Conservation (phyloP, 2,797 vertebrate species). For the Microctenopoma steveboyesi region DNA sequence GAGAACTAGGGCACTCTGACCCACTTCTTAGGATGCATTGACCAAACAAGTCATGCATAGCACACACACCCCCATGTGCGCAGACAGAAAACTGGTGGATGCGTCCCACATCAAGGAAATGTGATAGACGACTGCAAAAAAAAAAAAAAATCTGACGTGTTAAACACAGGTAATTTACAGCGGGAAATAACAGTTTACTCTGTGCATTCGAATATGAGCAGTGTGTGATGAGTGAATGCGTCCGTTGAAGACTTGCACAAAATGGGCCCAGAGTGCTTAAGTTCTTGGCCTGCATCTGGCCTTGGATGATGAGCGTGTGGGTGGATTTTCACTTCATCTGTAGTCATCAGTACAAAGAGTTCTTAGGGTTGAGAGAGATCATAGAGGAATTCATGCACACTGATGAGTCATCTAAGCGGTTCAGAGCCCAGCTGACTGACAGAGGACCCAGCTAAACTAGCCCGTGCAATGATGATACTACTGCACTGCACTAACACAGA, state of each 20-base stretch:
- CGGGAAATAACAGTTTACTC: constrained; percentile 21
- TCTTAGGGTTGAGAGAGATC: constrained; percentile 57
- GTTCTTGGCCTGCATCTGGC: constrained; percentile 62
- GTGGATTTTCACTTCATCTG: constrained; percentile 65
- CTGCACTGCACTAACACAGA: constrained; percentile 28
- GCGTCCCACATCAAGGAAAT: constrained; percentile 49
- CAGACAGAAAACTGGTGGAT: constrained; percentile 37
- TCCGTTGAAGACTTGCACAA: constrained; percentile 40
- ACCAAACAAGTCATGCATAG: constrained; percentile 77
- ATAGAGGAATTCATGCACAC: constrained; percentile 63
- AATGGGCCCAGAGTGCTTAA: constrained; percentile 36
- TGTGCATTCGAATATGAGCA: constrained; percentile 19
- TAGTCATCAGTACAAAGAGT: constrained; percentile 72
- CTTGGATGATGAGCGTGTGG: constrained; percentile 46
- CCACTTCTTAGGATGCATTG: constrained; percentile 82
- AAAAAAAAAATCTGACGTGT: constrained; percentile 54
- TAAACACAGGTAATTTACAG: constrained; percentile 37
- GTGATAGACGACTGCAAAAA: constrained; percentile 44
- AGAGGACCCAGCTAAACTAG: constrained; percentile 40
- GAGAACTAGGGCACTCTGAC: constrained; percentile 83
- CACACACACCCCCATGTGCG: constrained; percentile 45
- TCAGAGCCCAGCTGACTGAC: constrained; percentile 64
- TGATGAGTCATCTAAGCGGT: constrained; percentile 75
- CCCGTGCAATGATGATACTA: constrained; percentile 44
- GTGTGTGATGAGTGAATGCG: constrained; percentile 23